phyloP scores from a whole-genome alignment of 2,797 vertebrate genomes.

The Melanotaenia maccullochi region DNA sequence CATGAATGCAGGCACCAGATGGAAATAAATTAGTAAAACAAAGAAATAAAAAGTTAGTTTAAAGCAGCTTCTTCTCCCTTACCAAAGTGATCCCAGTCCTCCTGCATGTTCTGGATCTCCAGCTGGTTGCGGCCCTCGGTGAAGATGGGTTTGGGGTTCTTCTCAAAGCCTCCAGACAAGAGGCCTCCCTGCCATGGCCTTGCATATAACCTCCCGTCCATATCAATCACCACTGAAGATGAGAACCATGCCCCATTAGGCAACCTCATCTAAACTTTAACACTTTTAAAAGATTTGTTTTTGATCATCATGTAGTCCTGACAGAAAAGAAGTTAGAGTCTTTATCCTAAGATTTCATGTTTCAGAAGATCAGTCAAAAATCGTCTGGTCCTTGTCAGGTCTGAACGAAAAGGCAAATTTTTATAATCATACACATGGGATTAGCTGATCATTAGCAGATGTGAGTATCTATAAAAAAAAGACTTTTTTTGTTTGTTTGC shows the following conservation, averaged over 20 bases:
- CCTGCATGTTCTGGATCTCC: constrained; percentile 96
- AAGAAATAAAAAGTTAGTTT: too few relatives aligned
- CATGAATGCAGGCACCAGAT: background rate
- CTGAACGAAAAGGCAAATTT: background rate
- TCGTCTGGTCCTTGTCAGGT: too few relatives aligned
- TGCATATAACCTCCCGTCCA: constrained; percentile 94
- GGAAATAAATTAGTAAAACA: background rate
- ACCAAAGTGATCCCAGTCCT: constrained; percentile 99
- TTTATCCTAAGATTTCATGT: too few relatives aligned
- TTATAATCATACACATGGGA: background rate
- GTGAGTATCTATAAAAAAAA: background rate
- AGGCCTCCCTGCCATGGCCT: constrained; percentile 95
- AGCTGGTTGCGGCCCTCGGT: constrained; percentile 97
- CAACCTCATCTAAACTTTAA: background rate
- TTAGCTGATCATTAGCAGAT: background rate
- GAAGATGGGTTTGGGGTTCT: constrained; percentile 98
- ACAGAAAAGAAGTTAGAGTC: too few relatives aligned
- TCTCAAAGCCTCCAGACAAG: constrained; percentile 96
- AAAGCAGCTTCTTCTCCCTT: background rate
- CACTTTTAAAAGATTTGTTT: too few relatives aligned
- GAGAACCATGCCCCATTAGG: constrained; percentile 30
- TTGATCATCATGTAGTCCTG: background rate
- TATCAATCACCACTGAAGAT: constrained; percentile 89
- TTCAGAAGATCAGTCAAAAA: too few relatives aligned
- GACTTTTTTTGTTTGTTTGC: too few relatives aligned